A percentile compares a stretch with the other conserved stretches of the same genome.
Evolutionary conservation across 2,797 vertebrate genomes (phyloP).

Genomic region (Pogonophryne albipinna): DNA sequence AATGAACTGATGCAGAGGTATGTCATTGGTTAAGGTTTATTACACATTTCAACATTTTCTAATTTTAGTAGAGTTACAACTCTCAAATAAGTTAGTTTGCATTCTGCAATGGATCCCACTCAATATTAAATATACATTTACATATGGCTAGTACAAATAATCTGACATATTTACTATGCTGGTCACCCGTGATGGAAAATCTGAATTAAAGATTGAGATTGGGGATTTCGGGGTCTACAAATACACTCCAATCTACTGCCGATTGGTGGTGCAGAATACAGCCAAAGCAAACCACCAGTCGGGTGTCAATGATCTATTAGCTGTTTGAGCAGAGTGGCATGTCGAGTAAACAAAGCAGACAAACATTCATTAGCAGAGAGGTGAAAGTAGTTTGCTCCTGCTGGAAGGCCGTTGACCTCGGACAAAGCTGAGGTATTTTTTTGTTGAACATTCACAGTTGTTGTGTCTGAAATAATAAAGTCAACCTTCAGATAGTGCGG

Average conservation of each 20-base stretch:
- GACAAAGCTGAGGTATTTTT: conserved; percentile 18
- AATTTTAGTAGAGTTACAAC: background rate
- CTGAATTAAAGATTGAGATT: background rate
- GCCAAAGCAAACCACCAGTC: conserved; percentile 15
- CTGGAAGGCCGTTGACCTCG: conserved; percentile 26
- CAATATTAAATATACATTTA: background rate
- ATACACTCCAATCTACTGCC: conserved; percentile 1
- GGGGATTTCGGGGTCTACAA: background rate
- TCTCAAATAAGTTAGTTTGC: background rate
- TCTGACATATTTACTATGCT: background rate
- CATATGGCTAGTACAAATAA: background rate
- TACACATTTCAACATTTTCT: background rate
- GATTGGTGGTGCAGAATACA: conserved; percentile 1
- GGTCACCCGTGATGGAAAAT: background rate
- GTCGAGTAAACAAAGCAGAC: conserved; percentile 61
- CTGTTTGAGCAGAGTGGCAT: conserved; percentile 51
- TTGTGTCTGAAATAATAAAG: conserved; percentile 16
- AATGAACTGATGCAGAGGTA: background rate
- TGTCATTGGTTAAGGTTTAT: background rate
- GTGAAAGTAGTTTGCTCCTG: conserved; percentile 60
- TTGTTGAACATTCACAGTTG: conserved; percentile 11
- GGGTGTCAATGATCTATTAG: conserved; percentile 51
- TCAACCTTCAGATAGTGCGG: conserved; percentile 12
- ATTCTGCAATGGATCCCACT: background rate
- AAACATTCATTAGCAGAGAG: conserved; percentile 76